Evolutionary conservation across 53 echinoderm and acorn worm genomes (phyloP), one percentile per base, ranked within the genome.

Genomic region (Arbacia lixula): DNA sequence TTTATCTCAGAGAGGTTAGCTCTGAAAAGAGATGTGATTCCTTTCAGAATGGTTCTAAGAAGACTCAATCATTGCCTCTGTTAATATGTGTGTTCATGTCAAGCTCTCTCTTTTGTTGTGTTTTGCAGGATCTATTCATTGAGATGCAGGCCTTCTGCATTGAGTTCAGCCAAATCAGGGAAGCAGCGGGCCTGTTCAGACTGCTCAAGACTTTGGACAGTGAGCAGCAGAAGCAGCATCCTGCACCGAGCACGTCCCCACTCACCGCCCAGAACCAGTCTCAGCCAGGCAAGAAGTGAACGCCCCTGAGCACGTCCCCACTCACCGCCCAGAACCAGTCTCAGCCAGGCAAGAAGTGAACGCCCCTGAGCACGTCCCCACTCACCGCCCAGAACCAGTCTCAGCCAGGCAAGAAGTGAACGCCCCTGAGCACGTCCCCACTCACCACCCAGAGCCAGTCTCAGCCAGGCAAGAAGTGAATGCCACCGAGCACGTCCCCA

Each of bases 81-180:
- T 22, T 3, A 30, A n/a, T 2, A 11, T 11, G 3, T 66, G 36
- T 31, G 9, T 28, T 34, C 32, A 9, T 31, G 5, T 20, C 8
- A 29, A 29, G 11, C 1, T 27, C 12, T 40, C 11, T 19, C n/a
- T 66, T 27, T 17, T 8, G 8, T 46, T 71, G 0, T 71, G 11
- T 49, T 16, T 41, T 5, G 17, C 68, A 96, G 97, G 97, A 96
- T 41, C 53, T 96, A 16, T 96, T 91, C 63, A 96, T 96, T 6
- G 97, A 96, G 92, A 93, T 96, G 93, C 97, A 93, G 51, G 96
- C 97, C 9, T 96, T 96, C 90, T 96, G 97, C 50, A 96, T 96
- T 54, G 97, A 93, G 83, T 96, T 96, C 61, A 96, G 97, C 55
- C 97, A 96, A 56, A 96, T 96, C 66, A 40, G 97, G 2, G 97